These are phyloP conservation scores for Prosapia bicincta DNA, from an alignment of 2,888 invertebrate species.

Conservation along the genomic window DNA sequence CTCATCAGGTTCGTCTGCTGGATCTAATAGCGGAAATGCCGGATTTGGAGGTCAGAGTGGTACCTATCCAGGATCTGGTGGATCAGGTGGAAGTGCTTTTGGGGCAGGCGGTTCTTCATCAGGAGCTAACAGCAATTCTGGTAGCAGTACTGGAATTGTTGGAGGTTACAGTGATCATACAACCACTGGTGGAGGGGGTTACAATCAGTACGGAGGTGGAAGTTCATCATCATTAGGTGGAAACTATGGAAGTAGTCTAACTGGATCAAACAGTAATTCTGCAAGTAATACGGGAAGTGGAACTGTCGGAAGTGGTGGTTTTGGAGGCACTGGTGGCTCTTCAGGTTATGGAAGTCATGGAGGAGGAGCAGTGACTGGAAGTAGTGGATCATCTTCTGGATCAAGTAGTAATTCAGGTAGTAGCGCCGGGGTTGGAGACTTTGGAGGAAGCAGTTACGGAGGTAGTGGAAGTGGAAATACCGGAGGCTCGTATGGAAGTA, in stretches of 20 bases:
- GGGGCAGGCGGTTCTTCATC: background rate
- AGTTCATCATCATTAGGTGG: background rate
- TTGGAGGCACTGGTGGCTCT: constrained; percentile 4
- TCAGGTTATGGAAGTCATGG: background rate
- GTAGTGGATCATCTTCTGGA: background rate
- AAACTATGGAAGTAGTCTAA: background rate
- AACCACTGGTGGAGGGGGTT: constrained; percentile 1
- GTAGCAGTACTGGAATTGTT: background rate
- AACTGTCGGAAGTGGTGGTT: background rate
- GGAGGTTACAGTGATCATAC: background rate
- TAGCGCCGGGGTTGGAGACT: background rate
- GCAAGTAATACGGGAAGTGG: constrained; percentile 3
- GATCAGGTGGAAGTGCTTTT: background rate
- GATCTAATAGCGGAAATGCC: background rate
- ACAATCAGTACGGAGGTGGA: constrained; percentile 14
- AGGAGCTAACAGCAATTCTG: constrained; percentile 4
- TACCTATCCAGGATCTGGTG: background rate
- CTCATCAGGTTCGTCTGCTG: background rate
- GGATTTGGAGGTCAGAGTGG: background rate
- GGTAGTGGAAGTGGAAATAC: background rate
- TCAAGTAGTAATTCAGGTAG: background rate
- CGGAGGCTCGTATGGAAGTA: background rate
- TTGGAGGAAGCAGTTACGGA: constrained; percentile 5
- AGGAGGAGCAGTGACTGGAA: background rate
- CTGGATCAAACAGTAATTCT: constrained; percentile 3